Conservation (phyloP, 2,797 vertebrate genomes). For the Anniella stebbinsi region DNA sequence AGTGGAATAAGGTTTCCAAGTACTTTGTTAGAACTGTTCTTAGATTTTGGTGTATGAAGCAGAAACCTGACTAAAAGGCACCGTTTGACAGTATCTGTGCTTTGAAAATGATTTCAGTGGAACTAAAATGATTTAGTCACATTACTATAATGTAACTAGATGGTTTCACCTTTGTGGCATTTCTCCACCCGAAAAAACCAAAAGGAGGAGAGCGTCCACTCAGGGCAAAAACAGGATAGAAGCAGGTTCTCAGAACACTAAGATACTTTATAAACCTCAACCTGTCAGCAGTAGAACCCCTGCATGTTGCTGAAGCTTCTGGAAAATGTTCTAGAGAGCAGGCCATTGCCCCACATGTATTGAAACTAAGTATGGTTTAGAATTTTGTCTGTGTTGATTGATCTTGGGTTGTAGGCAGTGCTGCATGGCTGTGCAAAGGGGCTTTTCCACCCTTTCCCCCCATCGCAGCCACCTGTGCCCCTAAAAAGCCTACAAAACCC, state of each 20-base stretch:
- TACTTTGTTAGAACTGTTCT: constrained; percentile 25
- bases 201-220: too few species aligned
- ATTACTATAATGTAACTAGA: not conserved
- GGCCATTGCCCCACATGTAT: not conserved
- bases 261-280: too few species aligned
- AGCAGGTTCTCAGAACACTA: too few species aligned
- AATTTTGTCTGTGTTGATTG: not conserved
- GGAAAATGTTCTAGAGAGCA: not conserved
- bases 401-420: not conserved
- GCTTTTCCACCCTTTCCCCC: not conserved
- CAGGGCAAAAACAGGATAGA: too few species aligned
- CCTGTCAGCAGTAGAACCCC: not conserved
- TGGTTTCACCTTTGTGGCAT: not conserved
- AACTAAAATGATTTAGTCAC: not conserved
- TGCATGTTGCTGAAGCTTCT: not conserved
- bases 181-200: too few species aligned
- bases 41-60: not conserved
- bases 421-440: not conserved
- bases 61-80: not conserved
- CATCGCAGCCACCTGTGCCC: not conserved
- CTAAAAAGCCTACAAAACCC: not conserved
- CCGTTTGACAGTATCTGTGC: not conserved
- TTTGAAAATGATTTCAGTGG: constrained; percentile 1
- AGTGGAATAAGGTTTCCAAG: constrained; percentile 10
- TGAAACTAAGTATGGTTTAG: too few species aligned